phyloP scores from a whole-genome alignment of 92 coral and sea anemone genomes.

The Diadumene lineata region DNA sequence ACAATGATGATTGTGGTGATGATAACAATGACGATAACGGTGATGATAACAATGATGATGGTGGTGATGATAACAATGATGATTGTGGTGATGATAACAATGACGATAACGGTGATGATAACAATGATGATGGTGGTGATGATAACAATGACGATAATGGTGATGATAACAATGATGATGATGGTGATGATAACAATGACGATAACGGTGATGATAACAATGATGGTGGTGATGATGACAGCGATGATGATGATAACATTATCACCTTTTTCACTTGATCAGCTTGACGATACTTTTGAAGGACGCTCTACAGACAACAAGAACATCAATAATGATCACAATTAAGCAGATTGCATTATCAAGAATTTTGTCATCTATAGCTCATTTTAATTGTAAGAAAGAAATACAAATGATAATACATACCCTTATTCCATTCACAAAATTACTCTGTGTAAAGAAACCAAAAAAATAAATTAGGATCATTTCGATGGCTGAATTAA shows the following conservation, averaged over 20 bases:
- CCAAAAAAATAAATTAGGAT: background rate
- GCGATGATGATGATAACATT: background rate
- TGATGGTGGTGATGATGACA: background rate
- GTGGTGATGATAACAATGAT: no score
- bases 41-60: no score
- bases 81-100: no score
- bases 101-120: background rate
- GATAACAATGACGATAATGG: background rate
- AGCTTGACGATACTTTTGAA: constrained; percentile 49
- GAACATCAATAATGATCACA: background rate
- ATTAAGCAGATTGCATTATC: no score
- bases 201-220: background rate
- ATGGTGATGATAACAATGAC: background rate
- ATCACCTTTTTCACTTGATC: constrained; percentile 58
- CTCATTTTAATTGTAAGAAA: background rate
- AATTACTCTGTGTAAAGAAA: constrained; percentile 48
- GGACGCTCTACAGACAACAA: constrained; percentile 40
- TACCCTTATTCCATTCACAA: constrained; percentile 80
- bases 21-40: no score
- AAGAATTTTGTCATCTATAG: background rate
- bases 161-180: constrained; percentile 18
- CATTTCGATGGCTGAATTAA: no score
- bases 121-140: constrained; percentile 12
- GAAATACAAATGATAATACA: constrained; percentile 1
- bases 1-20: constrained; percentile 1